Base-by-base conservation (phyloP, 2,888 invertebrate species). In the Sicus ferrugineus region DNA sequence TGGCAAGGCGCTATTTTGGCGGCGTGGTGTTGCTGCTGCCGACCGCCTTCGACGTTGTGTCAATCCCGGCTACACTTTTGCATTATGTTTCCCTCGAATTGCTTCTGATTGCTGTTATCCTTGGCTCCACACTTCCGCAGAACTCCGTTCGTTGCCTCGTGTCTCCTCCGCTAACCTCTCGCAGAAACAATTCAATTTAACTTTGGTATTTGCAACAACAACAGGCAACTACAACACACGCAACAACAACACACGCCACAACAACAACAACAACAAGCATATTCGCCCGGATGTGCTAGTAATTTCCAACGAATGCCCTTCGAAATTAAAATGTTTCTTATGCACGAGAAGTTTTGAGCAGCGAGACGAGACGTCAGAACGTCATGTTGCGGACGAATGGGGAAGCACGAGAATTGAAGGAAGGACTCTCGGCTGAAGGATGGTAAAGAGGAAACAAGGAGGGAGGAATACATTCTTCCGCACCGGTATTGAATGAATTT, bases 321-420 rank as follows among this genome's bases (percentile, higher is more conserved):
- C 77, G 77, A 80, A 80, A 79, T 80, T 80, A 79, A 80, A 79
- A 80, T 78, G 80, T 77, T 79, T 78, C 79, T 76, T 77, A 78
- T 79, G 79, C 79, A 79, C 80, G 79, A 79, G 74, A 79, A 77
- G 79, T 74, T 77, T 75, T 66, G 31, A n/a, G 34, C n/a, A 38
- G 30, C 38, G 21, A 31, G 19, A n/a, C 16, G n/a, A n/a, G n/a
- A n/a, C n/a, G n/a, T n/a, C n/a, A n/a, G n/a, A 16, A n/a, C 42
- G 42, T 42, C 42, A 42, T 9, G 34, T 7, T 5, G 48, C 48
- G n/a, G 48, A n/a, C 48, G 48, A 19, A n/a, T n/a, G 21, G 21
- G 23, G 21, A n/a, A n/a, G 21, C 14, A 21, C 50, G 23, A 52
- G 23, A 19, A 23, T 2, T 19, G 21, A 23, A 21, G 50, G 21